A percentile compares a stretch with the other conserved stretches of the same genome.
Conservation (phyloP, 2,113 vertebrate genomes). For the Nibea albiflora region DNA sequence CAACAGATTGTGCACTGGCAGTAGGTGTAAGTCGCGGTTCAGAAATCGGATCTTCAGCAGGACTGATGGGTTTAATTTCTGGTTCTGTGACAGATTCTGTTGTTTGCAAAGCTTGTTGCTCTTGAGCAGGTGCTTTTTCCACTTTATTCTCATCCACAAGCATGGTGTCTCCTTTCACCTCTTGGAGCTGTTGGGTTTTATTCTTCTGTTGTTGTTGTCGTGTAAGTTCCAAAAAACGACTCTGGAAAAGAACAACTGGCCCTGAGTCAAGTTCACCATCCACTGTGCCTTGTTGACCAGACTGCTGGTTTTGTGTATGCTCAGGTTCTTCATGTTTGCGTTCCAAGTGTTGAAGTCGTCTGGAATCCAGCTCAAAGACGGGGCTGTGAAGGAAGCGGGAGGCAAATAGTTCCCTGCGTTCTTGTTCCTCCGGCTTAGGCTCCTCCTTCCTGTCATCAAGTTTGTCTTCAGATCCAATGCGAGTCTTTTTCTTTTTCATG, state of each 20-base stretch:
- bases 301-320: slow-evolving; percentile 81
- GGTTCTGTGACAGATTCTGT: slow-evolving; percentile 61
- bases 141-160: slow-evolving; percentile 68
- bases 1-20: slow-evolving; percentile 40
- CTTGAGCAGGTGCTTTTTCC: slow-evolving; percentile 82
- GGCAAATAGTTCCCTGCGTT: slow-evolving; percentile 94
- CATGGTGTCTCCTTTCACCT: slow-evolving; percentile 77
- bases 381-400: slow-evolving; percentile 98
- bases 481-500: slow-evolving; percentile 98
- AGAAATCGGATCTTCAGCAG: slow-evolving; percentile 66
- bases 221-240: slow-evolving; percentile 91
- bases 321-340: slow-evolving; percentile 93
- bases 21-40: slow-evolving; percentile 72
- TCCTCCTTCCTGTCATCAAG: slow-evolving; percentile 96
- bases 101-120: slow-evolving; percentile 79
- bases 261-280: slow-evolving; percentile 88
- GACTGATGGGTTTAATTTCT: slow-evolving; percentile 79
- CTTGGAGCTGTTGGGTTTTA: slow-evolving; percentile 87
- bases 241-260: slow-evolving; percentile 95
- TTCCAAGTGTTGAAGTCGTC: slow-evolving; percentile 94
- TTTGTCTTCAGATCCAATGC: slow-evolving; percentile 95
- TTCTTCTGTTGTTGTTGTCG: slow-evolving; percentile 92
- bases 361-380: slow-evolving; percentile 97
- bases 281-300: slow-evolving; percentile 82
- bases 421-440: slow-evolving; percentile 94